Conservation (phyloP, 2,797 vertebrate species). For the Furcifer pardalis region DNA sequence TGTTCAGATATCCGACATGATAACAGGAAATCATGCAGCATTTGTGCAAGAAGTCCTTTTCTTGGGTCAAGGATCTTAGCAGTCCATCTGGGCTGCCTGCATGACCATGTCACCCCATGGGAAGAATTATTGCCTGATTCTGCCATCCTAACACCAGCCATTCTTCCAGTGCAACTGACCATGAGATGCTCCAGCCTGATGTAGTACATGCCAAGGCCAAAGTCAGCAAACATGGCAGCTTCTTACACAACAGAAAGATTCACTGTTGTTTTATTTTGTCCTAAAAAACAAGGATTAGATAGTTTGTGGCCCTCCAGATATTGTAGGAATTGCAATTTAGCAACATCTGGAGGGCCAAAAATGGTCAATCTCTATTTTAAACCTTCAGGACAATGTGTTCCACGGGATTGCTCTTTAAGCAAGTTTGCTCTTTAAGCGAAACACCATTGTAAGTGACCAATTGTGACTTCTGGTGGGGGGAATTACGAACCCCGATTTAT, state of each 20-base stretch:
- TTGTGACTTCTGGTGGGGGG: too few relatives aligned
- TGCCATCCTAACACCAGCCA: neutral
- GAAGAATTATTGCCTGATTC: neutral
- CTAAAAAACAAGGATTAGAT: neutral
- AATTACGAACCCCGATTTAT: too few relatives aligned
- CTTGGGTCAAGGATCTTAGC: neutral
- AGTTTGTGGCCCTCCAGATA: neutral
- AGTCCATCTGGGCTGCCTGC: neutral
- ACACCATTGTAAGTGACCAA: too few relatives aligned
- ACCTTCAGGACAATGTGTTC: too few relatives aligned
- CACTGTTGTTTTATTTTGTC: neutral
- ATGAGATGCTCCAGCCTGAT: neutral
- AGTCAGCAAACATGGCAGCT: neutral
- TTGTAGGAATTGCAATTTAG: neutral
- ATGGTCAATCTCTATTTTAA: neutral
- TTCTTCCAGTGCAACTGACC: neutral
- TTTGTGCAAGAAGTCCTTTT: neutral
- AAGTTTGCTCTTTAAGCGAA: too few relatives aligned
- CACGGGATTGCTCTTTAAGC: too few relatives aligned
- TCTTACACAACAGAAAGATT: neutral
- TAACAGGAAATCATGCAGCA: neutral
- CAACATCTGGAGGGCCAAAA: neutral
- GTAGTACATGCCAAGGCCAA: neutral
- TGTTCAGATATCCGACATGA: neutral
- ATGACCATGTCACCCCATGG: neutral